Evolutionary conservation across 2,797 vertebrate genomes (phyloP), one percentile per base, ranked within the genome.

Genomic region (Sebastes miniatus): DNA sequence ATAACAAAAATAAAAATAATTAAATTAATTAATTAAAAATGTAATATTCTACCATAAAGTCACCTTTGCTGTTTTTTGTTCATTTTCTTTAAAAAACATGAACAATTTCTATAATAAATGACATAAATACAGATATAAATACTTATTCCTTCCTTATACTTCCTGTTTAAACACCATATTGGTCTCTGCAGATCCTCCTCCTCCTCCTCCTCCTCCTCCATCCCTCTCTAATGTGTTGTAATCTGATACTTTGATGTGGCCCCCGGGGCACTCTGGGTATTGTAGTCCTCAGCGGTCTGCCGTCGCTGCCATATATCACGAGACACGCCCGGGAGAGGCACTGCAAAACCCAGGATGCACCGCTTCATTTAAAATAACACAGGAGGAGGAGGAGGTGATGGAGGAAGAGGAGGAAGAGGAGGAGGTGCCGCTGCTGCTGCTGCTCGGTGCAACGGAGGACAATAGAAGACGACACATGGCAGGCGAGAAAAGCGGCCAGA

Each of bases 391-490:
- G 50, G 34, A 0, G 67, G 27, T 2, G 63, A 6, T 9, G 71
- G n/a, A 27, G 70, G 61, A 58, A 66, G 69, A 18, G 78, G 80
- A 58, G 83, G 82, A 43, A 76, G 89, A 4, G 83, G 83, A 24
- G 76, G 75, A 11, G 81, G 69, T 12, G 34, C 34, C 4, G 34
- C 87, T 75, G 84, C 89, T 64, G 83, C 83, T 66, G 80, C 81
- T 84, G 80, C 88, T 79, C 32, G 85, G 85, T 89, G 87, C 89
- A 92, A 85, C 89, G 77, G 89, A 90, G 94, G 93, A 95, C 95
- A 95, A 95, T 94, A 93, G 94, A 92, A 89, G 86, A 87, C 89
- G 89, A 94, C 91, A 93, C 95, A 93, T 94, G 94, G 94, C 90
- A 76, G 76, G 27, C 77, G 82, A 79, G 73, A 7, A 68, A 76